Base-by-base conservation (phyloP, 2,797 vertebrate genomes). In the Zonotrichia albicollis region DNA sequence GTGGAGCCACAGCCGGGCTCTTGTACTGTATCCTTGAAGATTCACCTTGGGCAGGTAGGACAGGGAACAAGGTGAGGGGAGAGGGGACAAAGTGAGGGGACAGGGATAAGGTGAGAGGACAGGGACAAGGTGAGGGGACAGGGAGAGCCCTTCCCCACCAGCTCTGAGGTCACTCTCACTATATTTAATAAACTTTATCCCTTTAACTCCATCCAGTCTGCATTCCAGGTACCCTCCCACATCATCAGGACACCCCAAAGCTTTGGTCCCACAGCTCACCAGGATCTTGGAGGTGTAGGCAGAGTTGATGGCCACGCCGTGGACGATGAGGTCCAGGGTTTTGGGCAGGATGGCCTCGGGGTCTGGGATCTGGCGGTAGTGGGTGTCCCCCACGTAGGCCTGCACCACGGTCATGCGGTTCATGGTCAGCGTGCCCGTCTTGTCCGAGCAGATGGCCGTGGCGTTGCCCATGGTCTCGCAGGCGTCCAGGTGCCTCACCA, bases 391-490 rank as follows among this genome's bases (percentile, higher is more conserved):
- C 2, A 99, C 30, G 18, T 98, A 99, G 6, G 98, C 98, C 96
- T 99, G 99, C 26, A 99, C 99, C 97, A 99, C 99, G 0, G 99
- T 99, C 99, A 99, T 99, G 87, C 99, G 99, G 97, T 99, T 99
- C 98, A 98, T 99, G 93, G 99, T 99, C 90, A 99, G 96, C 0
- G 99, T 99, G 61, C 99, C 99, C 0, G 99, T 99, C 98, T 99
- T 99, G 97, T 99, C 99, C 0, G 99, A 99, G 96, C 99, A 99
- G 97, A 99, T 99, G 95, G 99, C 99, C 0, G 99, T 99, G 92
- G 99, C 99, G 0, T 99, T 99, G 90, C 99, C 99, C 99, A 99
- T 99, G 8, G 99, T 99, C 97, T 99, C 99, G 4, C 99, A 99
- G 3, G 99, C 99, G 5, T 99, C 99, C 98, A 99, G 89, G 96